These are phyloP conservation scores for Hecatera dysodea DNA, from an alignment of 2,888 invertebrate genomes.

Conservation along the genomic window DNA sequence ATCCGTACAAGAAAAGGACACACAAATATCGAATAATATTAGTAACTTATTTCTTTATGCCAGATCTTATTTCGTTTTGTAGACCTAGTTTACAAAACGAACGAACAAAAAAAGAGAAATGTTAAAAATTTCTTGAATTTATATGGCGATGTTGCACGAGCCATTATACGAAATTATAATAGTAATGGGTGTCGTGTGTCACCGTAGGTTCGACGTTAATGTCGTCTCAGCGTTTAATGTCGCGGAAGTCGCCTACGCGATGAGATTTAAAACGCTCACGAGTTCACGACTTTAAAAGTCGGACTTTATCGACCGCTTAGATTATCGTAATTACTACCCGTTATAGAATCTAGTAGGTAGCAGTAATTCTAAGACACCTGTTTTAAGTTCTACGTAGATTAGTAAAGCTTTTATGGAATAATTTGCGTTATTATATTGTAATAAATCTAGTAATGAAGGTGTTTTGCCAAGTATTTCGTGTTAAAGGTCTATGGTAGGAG, in stretches of 20 bases:
- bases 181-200: conserved; percentile 78
- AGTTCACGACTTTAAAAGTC: conserved; percentile 43
- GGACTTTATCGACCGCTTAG: conserved; percentile 51
- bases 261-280: conserved; percentile 74
- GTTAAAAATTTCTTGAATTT: conserved; percentile 35
- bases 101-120: conserved; percentile 15
- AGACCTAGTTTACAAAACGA: conserved; percentile 11
- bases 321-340: conserved; percentile 52
- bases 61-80: conserved; percentile 6
- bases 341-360: conserved; percentile 26
- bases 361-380: conserved; percentile 26
- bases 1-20: background rate
- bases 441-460: background rate
- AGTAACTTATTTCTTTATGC: background rate
- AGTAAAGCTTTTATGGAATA: conserved; percentile 19
- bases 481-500: background rate
- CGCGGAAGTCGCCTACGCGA: conserved; percentile 81
- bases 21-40: background rate
- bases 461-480: conserved; percentile 11
- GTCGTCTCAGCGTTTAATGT: conserved; percentile 72
- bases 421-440: conserved; percentile 17
- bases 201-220: conserved; percentile 74
- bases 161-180: conserved; percentile 75
- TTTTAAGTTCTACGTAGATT: conserved; percentile 22
- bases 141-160: conserved; percentile 48